These are phyloP conservation scores for Pachyramphus minor DNA, from an alignment of 2,113 vertebrate genomes.

Conservation along the genomic window DNA sequence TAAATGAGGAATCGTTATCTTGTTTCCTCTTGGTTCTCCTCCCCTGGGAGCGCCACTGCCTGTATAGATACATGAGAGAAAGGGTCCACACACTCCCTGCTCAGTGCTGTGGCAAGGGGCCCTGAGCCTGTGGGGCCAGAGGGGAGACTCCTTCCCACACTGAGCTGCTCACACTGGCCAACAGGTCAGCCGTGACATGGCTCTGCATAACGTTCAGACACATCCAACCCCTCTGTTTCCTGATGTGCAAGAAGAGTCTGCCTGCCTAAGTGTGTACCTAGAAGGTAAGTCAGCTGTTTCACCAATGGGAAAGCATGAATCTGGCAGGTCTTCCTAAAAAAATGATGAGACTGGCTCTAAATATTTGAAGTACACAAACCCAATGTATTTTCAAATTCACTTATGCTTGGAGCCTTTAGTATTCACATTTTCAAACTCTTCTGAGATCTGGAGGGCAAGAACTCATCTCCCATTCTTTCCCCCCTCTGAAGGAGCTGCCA, in stretches of 20 bases:
- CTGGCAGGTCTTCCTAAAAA: background rate
- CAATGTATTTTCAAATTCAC: background rate
- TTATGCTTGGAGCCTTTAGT: background rate
- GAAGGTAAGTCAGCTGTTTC: background rate
- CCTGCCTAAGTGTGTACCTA: background rate
- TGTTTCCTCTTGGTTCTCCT: background rate
- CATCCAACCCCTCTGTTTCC: background rate
- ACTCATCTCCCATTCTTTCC: background rate
- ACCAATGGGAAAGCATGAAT: background rate
- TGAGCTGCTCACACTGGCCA: background rate
- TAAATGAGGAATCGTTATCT: background rate
- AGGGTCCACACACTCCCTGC: background rate
- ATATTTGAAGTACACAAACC: background rate
- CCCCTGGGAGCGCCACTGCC: background rate
- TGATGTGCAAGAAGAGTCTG: background rate
- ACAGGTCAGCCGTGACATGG: background rate
- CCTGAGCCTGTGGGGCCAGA: rapidly evolving
- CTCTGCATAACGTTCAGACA: background rate
- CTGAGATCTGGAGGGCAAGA: background rate
- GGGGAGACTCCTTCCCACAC: background rate
- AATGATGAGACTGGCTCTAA: background rate
- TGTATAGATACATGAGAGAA: background rate
- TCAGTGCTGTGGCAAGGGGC: background rate
- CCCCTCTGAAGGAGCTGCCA: background rate
- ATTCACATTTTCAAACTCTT: background rate